Conservation (phyloP, 2,888 invertebrate genomes). For the Napeogenes sylphis region DNA sequence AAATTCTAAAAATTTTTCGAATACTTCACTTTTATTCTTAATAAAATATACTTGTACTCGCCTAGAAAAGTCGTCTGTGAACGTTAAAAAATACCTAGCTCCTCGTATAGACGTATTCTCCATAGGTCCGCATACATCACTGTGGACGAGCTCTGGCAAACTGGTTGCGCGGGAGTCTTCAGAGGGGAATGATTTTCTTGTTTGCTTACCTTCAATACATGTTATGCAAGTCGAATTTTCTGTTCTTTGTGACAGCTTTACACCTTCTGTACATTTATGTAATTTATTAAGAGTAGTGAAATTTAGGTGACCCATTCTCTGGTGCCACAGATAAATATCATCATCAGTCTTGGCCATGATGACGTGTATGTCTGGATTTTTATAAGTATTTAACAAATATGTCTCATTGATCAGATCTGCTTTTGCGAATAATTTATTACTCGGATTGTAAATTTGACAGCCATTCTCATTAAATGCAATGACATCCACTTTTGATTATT, state of each 20-base stretch:
- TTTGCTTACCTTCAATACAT: conserved; percentile 25
- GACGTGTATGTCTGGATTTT: conserved; percentile 15
- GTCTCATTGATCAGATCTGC: conserved; percentile 12
- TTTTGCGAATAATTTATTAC: conserved; percentile 20
- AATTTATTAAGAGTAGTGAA: conserved; percentile 25
- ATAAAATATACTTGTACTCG: no score
- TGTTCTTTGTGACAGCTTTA: conserved; percentile 12
- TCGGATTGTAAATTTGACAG: no score
- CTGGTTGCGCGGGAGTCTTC: conserved; percentile 23
- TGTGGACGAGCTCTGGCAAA: conserved; percentile 25
- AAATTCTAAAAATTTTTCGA: no score
- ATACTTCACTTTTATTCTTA: no score
- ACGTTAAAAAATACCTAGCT: conserved; percentile 1
- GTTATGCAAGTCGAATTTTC: conserved; percentile 11
- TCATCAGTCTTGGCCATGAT: conserved; percentile 11
- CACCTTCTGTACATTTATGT: conserved; percentile 14
- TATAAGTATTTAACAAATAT: conserved; percentile 3
- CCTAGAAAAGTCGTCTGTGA: no score
- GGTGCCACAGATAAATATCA: conserved; percentile 27
- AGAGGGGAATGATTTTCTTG: conserved; percentile 22
- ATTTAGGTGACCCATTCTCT: conserved; percentile 31
- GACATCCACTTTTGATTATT: conserved; percentile 26
- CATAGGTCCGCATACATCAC: conserved; percentile 29
- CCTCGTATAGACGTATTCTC: background rate
- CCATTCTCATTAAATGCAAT: conserved; percentile 29